These are phyloP conservation scores for Montipora efflorescens DNA, from an alignment of 64 coral and sea anemone genomes.

Conservation along the genomic window DNA sequence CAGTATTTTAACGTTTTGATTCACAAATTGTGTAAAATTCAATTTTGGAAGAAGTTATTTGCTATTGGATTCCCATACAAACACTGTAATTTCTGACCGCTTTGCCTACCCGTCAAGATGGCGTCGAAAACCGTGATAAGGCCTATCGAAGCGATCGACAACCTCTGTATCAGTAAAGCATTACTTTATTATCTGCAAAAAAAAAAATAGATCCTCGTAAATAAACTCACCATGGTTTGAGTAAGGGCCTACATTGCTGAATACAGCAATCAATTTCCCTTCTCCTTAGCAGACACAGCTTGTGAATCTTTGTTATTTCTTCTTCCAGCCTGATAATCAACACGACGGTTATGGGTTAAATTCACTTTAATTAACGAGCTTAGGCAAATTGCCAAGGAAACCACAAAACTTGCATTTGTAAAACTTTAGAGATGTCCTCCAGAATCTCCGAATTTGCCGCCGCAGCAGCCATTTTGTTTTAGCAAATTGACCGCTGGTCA, in stretches of 20 bases:
- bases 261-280: constrained; percentile 36
- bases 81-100: no score
- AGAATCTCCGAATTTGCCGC: background rate
- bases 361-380: background rate
- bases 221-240: constrained; percentile 28
- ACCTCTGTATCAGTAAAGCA: background rate
- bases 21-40: no score
- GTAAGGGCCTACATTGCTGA: constrained; percentile 11
- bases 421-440: background rate
- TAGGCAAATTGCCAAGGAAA: background rate
- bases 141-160: no score
- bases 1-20: no score
- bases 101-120: no score
- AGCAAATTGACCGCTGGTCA: background rate
- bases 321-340: constrained; percentile 13
- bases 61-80: no score
- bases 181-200: background rate
- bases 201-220: background rate
- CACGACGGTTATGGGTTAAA: no score
- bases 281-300: constrained; percentile 30
- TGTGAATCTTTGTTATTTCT: background rate
- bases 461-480: background rate
- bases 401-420: background rate
- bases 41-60: no score
- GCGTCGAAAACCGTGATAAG: no score